Percentiles rank a stretch among this genome's conserved stretches.
These are phyloP conservation scores for Sialia sialis DNA, from an alignment of 2,113 vertebrate genomes.

Conservation along the genomic window DNA sequence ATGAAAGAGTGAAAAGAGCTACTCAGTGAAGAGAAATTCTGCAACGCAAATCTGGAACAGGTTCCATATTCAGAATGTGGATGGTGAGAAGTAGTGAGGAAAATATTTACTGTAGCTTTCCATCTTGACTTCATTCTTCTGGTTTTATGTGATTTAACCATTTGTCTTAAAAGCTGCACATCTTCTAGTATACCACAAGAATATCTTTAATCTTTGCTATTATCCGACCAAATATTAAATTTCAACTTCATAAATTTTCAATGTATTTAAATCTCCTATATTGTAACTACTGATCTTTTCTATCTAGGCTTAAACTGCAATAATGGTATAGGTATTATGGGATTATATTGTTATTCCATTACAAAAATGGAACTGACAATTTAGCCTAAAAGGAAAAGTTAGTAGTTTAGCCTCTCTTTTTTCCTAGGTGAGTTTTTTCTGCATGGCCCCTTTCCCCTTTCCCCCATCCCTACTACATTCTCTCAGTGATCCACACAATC, in stretches of 20 bases:
- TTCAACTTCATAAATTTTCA: neutral
- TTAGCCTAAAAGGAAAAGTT: neutral
- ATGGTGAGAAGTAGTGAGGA: neutral
- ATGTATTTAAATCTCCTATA: neutral
- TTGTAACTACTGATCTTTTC: neutral
- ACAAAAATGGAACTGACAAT: neutral
- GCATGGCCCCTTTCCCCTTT: neutral
- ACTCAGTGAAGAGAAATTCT: neutral
- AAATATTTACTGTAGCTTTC: fast-evolving
- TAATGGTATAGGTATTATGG: fast-evolving
- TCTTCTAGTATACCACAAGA: neutral
- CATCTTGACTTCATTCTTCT: neutral
- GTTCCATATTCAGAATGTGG: neutral
- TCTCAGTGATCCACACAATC: neutral
- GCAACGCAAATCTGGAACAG: neutral
- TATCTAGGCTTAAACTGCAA: neutral
- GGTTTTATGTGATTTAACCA: neutral
- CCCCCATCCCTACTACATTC: neutral
- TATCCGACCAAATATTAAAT: neutral
- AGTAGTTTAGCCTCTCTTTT: neutral
- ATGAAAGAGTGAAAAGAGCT: neutral
- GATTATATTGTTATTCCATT: neutral
- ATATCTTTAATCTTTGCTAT: neutral
- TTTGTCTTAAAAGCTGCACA: neutral
- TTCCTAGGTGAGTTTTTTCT: neutral